A percentile compares a stretch with the other conserved stretches of the same genome.
Conservation (phyloP, 2,888 invertebrate species). For the Pyrocoelia pectoralis region DNA sequence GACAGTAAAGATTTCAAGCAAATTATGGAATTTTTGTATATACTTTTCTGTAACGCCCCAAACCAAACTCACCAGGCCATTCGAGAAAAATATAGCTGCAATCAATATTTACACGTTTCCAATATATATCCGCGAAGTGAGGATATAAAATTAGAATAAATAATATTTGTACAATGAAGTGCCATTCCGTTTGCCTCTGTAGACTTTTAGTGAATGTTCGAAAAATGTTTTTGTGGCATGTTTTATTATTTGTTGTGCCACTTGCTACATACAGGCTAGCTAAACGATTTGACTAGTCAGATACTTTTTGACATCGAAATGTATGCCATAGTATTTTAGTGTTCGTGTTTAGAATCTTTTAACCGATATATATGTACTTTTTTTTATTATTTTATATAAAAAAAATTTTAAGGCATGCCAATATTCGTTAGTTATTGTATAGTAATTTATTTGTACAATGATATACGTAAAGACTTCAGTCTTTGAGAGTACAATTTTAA, state of each 20-base stretch:
- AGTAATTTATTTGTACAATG: conserved; percentile 38
- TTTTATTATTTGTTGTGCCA: conserved; percentile 8
- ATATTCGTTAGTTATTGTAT: conserved; percentile 34
- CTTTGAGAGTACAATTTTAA: conserved; percentile 4
- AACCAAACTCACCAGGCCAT: conserved; percentile 82
- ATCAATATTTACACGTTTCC: conserved; percentile 65
- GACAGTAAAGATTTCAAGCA: conserved; percentile 69
- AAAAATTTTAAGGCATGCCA: conserved; percentile 20
- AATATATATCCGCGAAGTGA: conserved; percentile 25
- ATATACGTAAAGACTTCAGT: conserved; percentile 11
- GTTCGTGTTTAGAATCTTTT: not conserved
- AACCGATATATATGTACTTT: not conserved
- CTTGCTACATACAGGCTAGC: not conserved
- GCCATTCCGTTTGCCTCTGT: conserved; percentile 14
- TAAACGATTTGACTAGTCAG: conserved; percentile 10
- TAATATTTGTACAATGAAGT: not conserved
- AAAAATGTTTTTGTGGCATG: conserved; percentile 17
- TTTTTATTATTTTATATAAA: not conserved
- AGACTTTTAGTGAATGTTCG: conserved; percentile 1
- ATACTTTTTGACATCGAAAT: not conserved
- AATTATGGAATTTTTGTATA: conserved; percentile 73
- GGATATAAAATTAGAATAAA: conserved; percentile 23
- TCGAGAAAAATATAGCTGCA: conserved; percentile 85
- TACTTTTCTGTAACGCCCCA: conserved; percentile 73
- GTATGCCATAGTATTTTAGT: not conserved